phyloP scores from a whole-genome alignment of 2,113 vertebrate genomes.

The Sturnira hondurensis region DNA sequence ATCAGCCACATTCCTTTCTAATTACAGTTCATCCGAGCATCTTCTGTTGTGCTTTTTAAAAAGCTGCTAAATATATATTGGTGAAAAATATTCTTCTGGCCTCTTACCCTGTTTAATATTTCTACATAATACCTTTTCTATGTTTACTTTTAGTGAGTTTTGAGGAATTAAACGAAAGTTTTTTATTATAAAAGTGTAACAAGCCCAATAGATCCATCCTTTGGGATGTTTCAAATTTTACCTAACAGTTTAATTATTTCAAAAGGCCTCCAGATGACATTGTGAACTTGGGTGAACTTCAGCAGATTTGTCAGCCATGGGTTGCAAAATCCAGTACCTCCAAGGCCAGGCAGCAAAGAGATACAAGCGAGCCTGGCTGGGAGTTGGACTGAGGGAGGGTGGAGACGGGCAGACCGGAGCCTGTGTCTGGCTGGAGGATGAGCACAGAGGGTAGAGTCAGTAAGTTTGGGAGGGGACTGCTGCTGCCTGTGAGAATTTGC shows the following conservation, averaged over 20 bases:
- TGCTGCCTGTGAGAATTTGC: not conserved
- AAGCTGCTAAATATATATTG: not conserved
- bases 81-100: not conserved
- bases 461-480: not conserved
- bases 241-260: not conserved
- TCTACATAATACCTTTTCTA: not conserved
- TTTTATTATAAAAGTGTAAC: not conserved
- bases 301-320: not conserved
- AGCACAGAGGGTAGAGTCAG: not conserved
- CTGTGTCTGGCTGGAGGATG: not conserved
- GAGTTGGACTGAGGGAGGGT: not conserved
- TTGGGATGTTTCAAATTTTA: constrained; percentile 5
- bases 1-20: not conserved
- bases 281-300: not conserved
- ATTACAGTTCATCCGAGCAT: not conserved
- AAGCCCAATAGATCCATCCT: not conserved
- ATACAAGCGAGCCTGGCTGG: not conserved
- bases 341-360: not conserved
- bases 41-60: not conserved
- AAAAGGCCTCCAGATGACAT: not conserved
- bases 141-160: constrained; percentile 4
- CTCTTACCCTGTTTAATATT: not conserved
- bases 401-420: not conserved
- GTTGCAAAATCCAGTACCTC: not conserved
- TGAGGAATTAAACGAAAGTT: not conserved